Evolutionary conservation across 2,888 invertebrate species (phyloP), one percentile per base, ranked within the genome.

Genomic region (Arrhopalites spinosus): DNA sequence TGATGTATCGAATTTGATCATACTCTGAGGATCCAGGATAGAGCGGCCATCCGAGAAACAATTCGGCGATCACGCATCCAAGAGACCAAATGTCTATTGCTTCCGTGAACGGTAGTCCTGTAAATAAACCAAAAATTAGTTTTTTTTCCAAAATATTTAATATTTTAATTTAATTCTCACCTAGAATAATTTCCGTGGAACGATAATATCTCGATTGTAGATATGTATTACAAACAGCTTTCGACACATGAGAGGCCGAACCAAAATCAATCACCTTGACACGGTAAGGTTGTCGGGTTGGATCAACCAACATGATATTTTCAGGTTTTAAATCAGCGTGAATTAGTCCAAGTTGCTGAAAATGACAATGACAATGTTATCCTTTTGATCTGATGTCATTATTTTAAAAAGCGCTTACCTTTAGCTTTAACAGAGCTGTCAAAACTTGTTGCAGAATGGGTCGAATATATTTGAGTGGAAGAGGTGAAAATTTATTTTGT

Each of bases 31-130:
- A 95, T 80, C 99, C 99, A 0, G 99, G 99, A 88, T 99, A 99
- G 50, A 99, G 89, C 20, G 99, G 99, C 99, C 99, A 99, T 80
- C 99, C 99, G 63, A 99, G 90, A 88, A 99, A 99, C 82, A 99
- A 89, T 86, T 99, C 99, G 1, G 99, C 99, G 66, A 99, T 98
- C 80, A 99, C 99, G 87, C 99, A 99, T 76, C 99, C 99, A 82
- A 99, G 88, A 7, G 98, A 98, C 99, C 99, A 99, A 98, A 99
- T 99, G 87, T 99, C 99, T 84, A 99, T 99, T 17, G 98, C 96
- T 87, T 99, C 99, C 88, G 97, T 97, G 88, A 99, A 99, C 78
- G 98, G 98, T 83, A 99, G 88, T 27, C 99, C 86, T 86, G 78
- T n/a, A 82, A 78, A 5, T 2, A 45, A 1, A 17, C 36, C n/a